These are phyloP conservation scores for Himalopsyche phryganea DNA, from an alignment of 1,140 invertebrate species.

Conservation along the genomic window DNA sequence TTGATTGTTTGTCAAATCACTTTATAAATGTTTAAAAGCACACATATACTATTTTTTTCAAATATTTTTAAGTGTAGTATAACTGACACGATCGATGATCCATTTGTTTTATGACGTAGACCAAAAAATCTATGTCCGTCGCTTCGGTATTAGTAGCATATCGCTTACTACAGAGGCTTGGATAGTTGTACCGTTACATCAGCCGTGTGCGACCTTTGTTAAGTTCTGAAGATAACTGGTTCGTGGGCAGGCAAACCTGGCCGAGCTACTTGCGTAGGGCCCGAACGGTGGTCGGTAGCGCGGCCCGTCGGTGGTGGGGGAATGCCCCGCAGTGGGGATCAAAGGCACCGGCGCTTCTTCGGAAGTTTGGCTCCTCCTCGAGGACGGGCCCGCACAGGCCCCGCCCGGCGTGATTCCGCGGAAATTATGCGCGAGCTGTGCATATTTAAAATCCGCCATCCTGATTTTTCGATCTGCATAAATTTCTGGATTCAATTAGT, in stretches of 20 bases:
- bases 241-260: background rate
- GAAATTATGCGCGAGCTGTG: too few species aligned
- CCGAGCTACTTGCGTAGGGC: background rate
- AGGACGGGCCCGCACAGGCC: background rate
- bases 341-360: background rate
- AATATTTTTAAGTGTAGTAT: too few species aligned
- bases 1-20: too few species aligned
- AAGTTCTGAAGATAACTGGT: too few species aligned
- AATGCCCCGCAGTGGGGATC: conserved; percentile 1
- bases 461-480: too few species aligned
- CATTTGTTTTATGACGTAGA: too few species aligned
- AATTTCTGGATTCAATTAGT: too few species aligned
- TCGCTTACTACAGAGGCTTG: background rate
- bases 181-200: background rate
- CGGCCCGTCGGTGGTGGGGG: background rate
- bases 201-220: background rate
- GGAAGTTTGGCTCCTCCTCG: background rate
- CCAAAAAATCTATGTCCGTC: too few species aligned
- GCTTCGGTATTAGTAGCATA: background rate
- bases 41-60: too few species aligned
- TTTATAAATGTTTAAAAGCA: too few species aligned
- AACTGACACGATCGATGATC: too few species aligned
- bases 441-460: too few species aligned
- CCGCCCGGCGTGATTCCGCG: background rate
- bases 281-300: background rate